Conservation (phyloP, 2,888 invertebrate species). For the Aphrophora alni region DNA sequence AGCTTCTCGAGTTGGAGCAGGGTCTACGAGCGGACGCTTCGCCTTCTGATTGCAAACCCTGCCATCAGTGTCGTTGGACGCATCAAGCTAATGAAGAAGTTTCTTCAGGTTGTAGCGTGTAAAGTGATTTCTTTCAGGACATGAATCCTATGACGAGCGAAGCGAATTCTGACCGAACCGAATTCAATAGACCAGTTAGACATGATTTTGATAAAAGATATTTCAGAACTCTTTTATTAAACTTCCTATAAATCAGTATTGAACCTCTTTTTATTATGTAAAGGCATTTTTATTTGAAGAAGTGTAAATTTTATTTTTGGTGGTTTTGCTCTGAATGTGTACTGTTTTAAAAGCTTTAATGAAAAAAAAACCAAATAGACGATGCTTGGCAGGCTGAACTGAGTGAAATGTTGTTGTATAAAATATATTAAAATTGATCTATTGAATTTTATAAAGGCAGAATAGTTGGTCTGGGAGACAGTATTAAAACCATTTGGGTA, state of each 20-base stretch:
- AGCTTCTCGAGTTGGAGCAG: conserved; percentile 84
- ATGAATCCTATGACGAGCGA: neutral
- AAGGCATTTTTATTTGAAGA: neutral
- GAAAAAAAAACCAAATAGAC: conserved; percentile 3
- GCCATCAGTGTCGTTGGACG: conserved; percentile 62
- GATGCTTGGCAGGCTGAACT: neutral
- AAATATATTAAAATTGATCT: neutral
- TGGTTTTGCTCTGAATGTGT: neutral
- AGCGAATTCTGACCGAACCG: neutral
- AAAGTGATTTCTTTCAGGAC: conserved; percentile 47
- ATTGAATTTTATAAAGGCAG: neutral
- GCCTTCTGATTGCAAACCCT: conserved; percentile 50
- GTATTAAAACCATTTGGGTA: neutral
- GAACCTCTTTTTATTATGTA: neutral
- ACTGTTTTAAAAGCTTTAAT: neutral
- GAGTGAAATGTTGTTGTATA: neutral
- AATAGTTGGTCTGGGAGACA: neutral
- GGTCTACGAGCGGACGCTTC: conserved; percentile 61
- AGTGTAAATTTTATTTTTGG: neutral
- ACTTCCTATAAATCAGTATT: neutral
- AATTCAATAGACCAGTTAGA: neutral
- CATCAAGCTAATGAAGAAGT: conserved; percentile 62
- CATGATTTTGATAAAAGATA: too few species aligned
- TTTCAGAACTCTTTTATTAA: too few species aligned
- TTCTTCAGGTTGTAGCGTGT: conserved; percentile 64